phyloP scores from a whole-genome alignment of 2,113 vertebrate species.

The Ptilonorhynchus violaceus region DNA sequence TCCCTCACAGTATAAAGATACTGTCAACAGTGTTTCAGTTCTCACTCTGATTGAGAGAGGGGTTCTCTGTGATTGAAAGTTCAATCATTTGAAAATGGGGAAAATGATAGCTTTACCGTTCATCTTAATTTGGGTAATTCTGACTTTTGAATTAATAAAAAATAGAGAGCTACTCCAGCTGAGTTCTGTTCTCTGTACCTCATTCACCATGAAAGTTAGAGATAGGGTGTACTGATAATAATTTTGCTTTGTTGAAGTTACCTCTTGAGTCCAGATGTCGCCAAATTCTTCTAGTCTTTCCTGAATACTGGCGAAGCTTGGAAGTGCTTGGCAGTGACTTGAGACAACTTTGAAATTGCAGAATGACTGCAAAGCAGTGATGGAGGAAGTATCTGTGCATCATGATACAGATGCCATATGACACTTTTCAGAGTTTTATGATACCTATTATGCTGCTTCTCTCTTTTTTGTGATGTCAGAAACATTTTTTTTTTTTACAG shows the following conservation, averaged over 20 bases:
- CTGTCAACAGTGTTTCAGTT: background rate
- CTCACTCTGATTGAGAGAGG: background rate
- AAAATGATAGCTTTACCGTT: background rate
- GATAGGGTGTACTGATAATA: background rate
- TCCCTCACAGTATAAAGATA: background rate
- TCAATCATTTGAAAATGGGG: background rate
- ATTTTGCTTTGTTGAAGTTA: background rate
- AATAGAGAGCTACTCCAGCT: background rate
- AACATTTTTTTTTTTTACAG: background rate
- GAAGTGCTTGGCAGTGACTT: background rate
- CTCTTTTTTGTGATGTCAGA: background rate
- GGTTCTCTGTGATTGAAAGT: background rate
- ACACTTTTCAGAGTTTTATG: background rate
- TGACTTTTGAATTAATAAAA: background rate
- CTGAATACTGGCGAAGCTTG: background rate
- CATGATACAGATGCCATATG: background rate
- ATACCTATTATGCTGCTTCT: background rate
- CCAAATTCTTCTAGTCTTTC: background rate
- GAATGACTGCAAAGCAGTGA: background rate
- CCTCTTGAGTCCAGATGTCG: background rate
- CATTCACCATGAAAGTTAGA: background rate
- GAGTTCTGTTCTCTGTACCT: background rate
- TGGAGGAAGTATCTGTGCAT: background rate
- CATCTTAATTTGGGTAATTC: background rate
- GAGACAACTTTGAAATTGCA: background rate